Base-by-base conservation (phyloP, 2,888 invertebrate species). In the Slavum lentiscoides region DNA sequence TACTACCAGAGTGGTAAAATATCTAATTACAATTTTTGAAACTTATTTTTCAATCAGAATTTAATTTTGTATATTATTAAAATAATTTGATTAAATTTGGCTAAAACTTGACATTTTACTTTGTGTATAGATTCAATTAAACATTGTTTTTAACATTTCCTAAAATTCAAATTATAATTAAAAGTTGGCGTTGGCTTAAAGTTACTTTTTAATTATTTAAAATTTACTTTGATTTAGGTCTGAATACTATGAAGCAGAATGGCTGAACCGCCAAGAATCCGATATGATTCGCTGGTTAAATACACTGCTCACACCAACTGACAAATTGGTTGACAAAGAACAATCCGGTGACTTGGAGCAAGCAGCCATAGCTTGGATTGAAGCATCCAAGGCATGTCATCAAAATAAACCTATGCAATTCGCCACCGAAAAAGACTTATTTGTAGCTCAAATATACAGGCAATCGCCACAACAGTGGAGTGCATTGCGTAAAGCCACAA, bases 231-330 rank as follows among this genome's bases (percentile, higher is more conserved):
- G 5, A 30, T 68, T 17, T 7, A 84, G 84, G 67, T 68, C 82
- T 30, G 59, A 83, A 21, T 83, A 83, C 66, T 77, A 82, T 58
- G 83, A 83, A 69, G 43, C 82, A 30, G 83, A 85, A 70, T 91
- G 92, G 85, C 88, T 94, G 1, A 89, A 90, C 68, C 89, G 90
- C 82, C 92, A 93, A 85, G 92, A 92, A 86, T 87, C 85, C 0
- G 90, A 92, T 84, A 92, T 94, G 82, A 92, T 91, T 85, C 92
- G 92, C 84, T 94, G 94, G 94, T 87, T 94, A 0, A 94, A 94
- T 86, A 91, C 91, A 13, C 87, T 94, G 74, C 87, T 94, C 11
- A 91, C 93, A 6, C 92, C 94, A 1, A 88, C 93, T 0, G 91
- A 91, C 83, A 89, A 90, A 62, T 39, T 83, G 0, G 89, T 90